Evolutionary conservation across 2,797 vertebrate genomes (phyloP).

Genomic region (Telmatherina bonti): DNA sequence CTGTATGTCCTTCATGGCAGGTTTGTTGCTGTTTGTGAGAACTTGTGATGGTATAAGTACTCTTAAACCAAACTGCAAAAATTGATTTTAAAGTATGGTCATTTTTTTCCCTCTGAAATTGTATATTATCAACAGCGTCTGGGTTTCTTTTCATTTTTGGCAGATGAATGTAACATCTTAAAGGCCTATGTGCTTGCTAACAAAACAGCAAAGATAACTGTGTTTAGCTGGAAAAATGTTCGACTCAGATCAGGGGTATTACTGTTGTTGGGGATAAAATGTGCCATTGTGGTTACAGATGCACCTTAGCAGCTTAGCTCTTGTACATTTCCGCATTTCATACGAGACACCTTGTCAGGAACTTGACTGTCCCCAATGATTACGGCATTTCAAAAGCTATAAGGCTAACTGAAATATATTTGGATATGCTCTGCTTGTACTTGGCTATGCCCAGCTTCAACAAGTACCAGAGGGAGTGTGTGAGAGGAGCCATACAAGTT

Average conservation of each 20-base stretch:
- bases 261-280: neutral
- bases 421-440: conserved; percentile 25
- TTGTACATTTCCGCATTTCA: conserved; percentile 2
- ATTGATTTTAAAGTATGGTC: too few relatives aligned
- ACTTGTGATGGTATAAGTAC: neutral
- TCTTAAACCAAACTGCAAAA: neutral
- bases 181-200: neutral
- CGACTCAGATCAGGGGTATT: neutral
- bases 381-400: conserved; percentile 4
- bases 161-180: neutral
- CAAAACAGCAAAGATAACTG: neutral
- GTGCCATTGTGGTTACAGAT: neutral
- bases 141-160: neutral
- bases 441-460: conserved; percentile 38
- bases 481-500: conserved; percentile 65
- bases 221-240: neutral
- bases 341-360: conserved; percentile 15
- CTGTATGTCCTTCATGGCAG: neutral
- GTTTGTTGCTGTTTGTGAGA: neutral
- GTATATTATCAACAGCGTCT: neutral
- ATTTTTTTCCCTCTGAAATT: neutral
- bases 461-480: conserved; percentile 56
- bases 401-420: conserved; percentile 23
- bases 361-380: conserved; percentile 25
- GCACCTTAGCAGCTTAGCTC: neutral